Evolutionary conservation across 1,140 invertebrate genomes (phyloP), one percentile per base, ranked within the genome.

Genomic region (Lutraria rhynchaena): DNA sequence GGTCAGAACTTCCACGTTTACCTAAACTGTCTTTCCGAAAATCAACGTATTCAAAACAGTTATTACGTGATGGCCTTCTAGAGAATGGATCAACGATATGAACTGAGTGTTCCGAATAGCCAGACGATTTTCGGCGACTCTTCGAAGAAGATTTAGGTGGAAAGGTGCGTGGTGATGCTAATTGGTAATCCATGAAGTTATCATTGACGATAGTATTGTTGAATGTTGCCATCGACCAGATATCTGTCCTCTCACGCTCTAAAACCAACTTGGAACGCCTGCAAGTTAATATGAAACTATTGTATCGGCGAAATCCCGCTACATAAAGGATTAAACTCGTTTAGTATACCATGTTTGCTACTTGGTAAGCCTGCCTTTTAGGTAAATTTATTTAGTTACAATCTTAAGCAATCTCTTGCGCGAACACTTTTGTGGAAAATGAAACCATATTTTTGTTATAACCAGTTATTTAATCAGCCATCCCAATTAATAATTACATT

Each of bases 221-320:
- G n/a, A n/a, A 67, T n/a, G 63, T 67, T 51, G 41, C 41, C 63
- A 67, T 67, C 17, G 63, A 67, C 63, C 63, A 67, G 44, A 67
- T 67, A 31, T 67, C 63, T 31, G 63, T 67, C 44, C 44, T 67
- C 41, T 67, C 44, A 13, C 63, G 63, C 24, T 67, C 63, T 7
- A 31, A 2, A 17, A 31, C 27, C 19, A 67, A 15, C 63, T 67
- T 67, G 31, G 24, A 11, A 3, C 63, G 13, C 63, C 63, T 67
- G 63, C 24, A 67, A 67, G 1, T 41, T 2, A 63, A 4, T 17
- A 9, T 61, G n/a, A 29, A 35, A 4, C 3, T 13, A n/a, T 37
- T 35, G 58, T 5, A 27, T 27, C 11, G 11, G 1, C 55, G 3
- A 58, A 58, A 2, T 27, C 17, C 19, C 17, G 3, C 17, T 35